phyloP scores from a whole-genome alignment of 37 sponge, comb jelly and placozoan genomes.

The Halisarca cf. caerulea region DNA sequence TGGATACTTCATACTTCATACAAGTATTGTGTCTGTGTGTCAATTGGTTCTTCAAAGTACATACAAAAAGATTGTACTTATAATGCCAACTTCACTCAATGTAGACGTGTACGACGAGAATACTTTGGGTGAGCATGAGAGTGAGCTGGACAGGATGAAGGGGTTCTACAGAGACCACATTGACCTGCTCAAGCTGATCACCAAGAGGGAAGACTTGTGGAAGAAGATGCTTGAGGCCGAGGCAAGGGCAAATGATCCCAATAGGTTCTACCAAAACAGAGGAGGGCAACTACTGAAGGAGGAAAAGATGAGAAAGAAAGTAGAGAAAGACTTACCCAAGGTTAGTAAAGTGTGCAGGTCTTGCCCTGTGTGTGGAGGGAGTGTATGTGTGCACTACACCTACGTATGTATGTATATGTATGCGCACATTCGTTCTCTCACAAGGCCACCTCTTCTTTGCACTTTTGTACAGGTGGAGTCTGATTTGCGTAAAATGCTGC shows the following conservation, averaged over 20 bases:
- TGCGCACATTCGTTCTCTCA: neutral
- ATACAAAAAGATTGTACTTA: neutral
- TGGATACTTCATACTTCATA: no score
- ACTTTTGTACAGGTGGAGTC: conserved; percentile 52
- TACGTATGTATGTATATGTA: neutral
- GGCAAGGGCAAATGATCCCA: conserved; percentile 63
- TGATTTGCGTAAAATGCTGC: conserved; percentile 44
- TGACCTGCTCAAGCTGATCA: conserved; percentile 60
- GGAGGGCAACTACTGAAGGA: conserved; percentile 89
- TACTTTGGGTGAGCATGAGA: conserved; percentile 69
- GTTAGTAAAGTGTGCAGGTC: neutral
- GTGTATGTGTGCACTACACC: no score
- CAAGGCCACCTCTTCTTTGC: neutral
- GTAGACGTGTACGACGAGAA: conserved; percentile 60
- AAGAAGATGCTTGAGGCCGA: conserved; percentile 49
- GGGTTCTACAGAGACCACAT: conserved; percentile 65
- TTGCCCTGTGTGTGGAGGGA: no score
- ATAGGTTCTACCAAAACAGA: conserved; percentile 64
- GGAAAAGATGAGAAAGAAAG: conserved; percentile 58
- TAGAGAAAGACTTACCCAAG: conserved; percentile 78
- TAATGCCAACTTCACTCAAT: no score
- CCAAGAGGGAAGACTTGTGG: conserved; percentile 74
- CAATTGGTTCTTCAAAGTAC: no score
- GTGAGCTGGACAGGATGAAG: conserved; percentile 73
- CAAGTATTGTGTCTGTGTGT: no score